Evolutionary conservation across 2,888 invertebrate genomes (phyloP).

Genomic region (Epiblema foenella): DNA sequence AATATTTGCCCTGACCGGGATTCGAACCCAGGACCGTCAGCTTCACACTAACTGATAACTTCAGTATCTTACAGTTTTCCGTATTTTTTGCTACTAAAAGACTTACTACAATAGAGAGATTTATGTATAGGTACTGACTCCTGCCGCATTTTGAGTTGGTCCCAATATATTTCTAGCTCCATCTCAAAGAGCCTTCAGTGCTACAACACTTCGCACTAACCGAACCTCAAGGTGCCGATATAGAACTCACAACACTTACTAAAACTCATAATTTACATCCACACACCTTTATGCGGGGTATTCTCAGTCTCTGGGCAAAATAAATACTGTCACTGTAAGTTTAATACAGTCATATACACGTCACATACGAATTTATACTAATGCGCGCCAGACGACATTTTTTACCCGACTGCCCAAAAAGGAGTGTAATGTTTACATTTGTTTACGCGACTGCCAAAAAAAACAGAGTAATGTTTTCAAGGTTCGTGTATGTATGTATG

Average conservation of each 20-base stretch:
- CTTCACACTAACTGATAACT: too few relatives aligned
- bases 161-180: conserved; percentile 13
- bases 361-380: too few relatives aligned
- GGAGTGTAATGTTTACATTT: too few relatives aligned
- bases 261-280: conserved; percentile 32
- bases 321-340: neutral
- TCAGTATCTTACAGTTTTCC: neutral
- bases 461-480: too few relatives aligned
- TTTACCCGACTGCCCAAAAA: too few relatives aligned
- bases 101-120: neutral
- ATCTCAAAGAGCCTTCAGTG: conserved; percentile 28
- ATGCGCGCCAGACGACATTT: too few relatives aligned
- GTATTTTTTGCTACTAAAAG: neutral
- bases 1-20: too few relatives aligned
- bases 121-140: conserved; percentile 7
- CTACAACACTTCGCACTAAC: conserved; percentile 38
- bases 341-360: too few relatives aligned
- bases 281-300: neutral
- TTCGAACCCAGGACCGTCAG: too few relatives aligned
- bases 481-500: too few relatives aligned
- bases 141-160: neutral
- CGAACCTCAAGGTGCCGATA: conserved; percentile 37
- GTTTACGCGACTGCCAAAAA: too few relatives aligned
- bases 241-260: conserved; percentile 34
- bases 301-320: neutral